Evolutionary conservation across 2,797 vertebrate genomes (phyloP).

Genomic region (Myotis myotis): DNA sequence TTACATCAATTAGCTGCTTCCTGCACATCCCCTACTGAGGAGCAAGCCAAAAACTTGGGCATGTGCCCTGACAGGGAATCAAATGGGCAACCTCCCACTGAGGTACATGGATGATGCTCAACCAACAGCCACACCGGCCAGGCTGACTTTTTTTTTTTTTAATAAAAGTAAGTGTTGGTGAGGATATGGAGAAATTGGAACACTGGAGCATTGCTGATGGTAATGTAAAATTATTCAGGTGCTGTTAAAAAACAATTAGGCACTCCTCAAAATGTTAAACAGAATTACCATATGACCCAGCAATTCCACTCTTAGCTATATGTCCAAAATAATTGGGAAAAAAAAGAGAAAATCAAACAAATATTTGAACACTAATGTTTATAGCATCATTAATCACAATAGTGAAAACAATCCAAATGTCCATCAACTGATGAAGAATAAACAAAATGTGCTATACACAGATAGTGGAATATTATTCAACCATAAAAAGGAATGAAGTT

Average conservation of each 20-base stretch:
- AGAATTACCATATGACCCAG: background rate
- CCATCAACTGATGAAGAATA: background rate
- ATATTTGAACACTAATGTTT: background rate
- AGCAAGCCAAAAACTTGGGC: no score
- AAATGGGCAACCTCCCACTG: no score
- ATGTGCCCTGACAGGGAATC: no score
- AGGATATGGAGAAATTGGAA: background rate
- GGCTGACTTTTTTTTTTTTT: background rate
- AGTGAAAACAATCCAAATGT: background rate
- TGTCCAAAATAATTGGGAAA: background rate
- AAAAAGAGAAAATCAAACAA: background rate
- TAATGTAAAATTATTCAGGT: background rate
- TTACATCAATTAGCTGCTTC: no score
- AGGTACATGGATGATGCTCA: no score
- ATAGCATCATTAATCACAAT: background rate
- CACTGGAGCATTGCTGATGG: background rate
- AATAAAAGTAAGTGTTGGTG: background rate
- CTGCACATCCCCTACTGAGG: no score
- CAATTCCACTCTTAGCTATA: background rate
- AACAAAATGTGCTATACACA: background rate
- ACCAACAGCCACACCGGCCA: no score
- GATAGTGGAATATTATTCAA: background rate
- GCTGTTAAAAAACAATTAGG: background rate
- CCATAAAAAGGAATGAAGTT: background rate
- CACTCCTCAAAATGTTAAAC: background rate